Conservation (phyloP, 2,797 vertebrate species). For the Labroides dimidiatus region DNA sequence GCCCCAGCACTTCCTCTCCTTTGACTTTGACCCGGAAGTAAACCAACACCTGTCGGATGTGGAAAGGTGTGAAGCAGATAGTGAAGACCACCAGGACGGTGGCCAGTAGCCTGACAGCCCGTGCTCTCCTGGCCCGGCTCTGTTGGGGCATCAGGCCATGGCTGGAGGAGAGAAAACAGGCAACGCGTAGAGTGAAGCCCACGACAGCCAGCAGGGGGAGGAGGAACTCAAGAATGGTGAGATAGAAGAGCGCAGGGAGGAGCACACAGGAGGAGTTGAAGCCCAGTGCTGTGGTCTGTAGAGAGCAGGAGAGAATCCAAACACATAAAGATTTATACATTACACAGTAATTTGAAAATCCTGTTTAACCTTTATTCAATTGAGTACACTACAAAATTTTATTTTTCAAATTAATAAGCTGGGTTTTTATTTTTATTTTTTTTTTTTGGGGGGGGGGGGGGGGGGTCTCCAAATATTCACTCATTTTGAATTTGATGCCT, state of each 20-base stretch:
- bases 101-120: conserved; percentile 90
- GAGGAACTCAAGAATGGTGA: conserved; percentile 93
- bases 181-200: conserved; percentile 90
- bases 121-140: conserved; percentile 87
- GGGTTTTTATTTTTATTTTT: no score
- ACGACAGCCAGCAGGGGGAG: conserved; percentile 91
- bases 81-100: conserved; percentile 93
- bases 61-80: conserved; percentile 95
- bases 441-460: no score
- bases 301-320: conserved; percentile 4
- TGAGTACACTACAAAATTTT: no score
- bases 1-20: conserved; percentile 46
- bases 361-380: no score
- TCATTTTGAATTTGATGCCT: no score
- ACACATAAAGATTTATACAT: background rate
- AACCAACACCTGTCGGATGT: conserved; percentile 88
- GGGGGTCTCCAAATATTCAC: no score
- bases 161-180: conserved; percentile 88
- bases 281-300: conserved; percentile 82
- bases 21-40: conserved; percentile 80
- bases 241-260: conserved; percentile 86
- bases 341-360: no score
- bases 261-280: conserved; percentile 83
- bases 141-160: conserved; percentile 86
- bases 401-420: no score